phyloP scores from a whole-genome alignment of 2,113 vertebrate genomes.

The mouse (Mus musculus) region GRCm39 chr11:105991001-105991500 shows the following conservation, averaged over 20 bases:
- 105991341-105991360: slow-evolving; percentile 37
- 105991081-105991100: not conserved
- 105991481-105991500: slow-evolving; percentile 63
- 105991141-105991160: slow-evolving; percentile 65
- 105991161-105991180: slow-evolving; percentile 48
- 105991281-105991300: not conserved
- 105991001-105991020: not conserved
- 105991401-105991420: slow-evolving; percentile 47
- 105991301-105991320: slow-evolving; percentile 44
- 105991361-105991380: slow-evolving; percentile 57
- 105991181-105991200: slow-evolving; percentile 54
- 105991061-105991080: not conserved
- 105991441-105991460: slow-evolving; percentile 61
- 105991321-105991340: not conserved
- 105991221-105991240: slow-evolving; percentile 37
- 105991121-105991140: slow-evolving; percentile 40
- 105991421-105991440: slow-evolving; percentile 59
- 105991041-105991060: not conserved
- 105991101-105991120: slow-evolving; percentile 40
- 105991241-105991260: slow-evolving; percentile 53
- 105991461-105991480: slow-evolving; percentile 47
- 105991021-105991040: not conserved
- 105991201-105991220: slow-evolving; percentile 55
- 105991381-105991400: slow-evolving; percentile 53
- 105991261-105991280: slow-evolving; percentile 45